Base-by-base conservation (phyloP, 2,888 invertebrate genomes). In the Limenitis camilla region DNA sequence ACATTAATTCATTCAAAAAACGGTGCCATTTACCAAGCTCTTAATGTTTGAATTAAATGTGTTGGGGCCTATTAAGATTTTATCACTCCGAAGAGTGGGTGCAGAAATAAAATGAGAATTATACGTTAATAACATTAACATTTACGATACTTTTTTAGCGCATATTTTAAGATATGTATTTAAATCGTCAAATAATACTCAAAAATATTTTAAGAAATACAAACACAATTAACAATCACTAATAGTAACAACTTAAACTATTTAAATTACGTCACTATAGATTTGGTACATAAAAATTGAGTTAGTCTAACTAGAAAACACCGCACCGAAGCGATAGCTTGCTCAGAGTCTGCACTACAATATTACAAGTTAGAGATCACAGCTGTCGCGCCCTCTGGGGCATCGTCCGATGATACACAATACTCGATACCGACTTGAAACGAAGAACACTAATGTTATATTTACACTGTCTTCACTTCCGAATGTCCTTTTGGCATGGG, bases 211-310 rank as follows among this genome's bases (percentile, higher is more conserved):
- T 61, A 66, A 62, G 78, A 72, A 79, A 76, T 78, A 83, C 76
- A 82, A 85, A 86, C 82, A 83, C 80, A 81, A 65, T 77, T 77
- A 86, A 86, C 84, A 86, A 83, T 76, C 76, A 78, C 74, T 72
- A 74, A 73, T 71, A 69, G 79, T 76, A 86, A 86, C 86, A 83
- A 85, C 81, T 82, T 82, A 84, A 70, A 70, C 69, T 76, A 78
- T 74, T 79, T 73, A 72, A 77, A 77, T 83, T 85, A 84, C 75
- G 77, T 76, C 44, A 71, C 85, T 85, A 85, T 72, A 76, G 76
- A 79, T 87, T 87, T 87, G 86, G 86, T 87, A 84, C 84, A 85
- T 82, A 80, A 81, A 72, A 81, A 82, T 84, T 85, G 82, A 73
- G 78, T 81, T 81, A 83, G 70, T 75, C 79, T 84, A 83, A 82